Conservation (phyloP, 2,113 vertebrate species). For the Pelecanoides urinatrix region DNA sequence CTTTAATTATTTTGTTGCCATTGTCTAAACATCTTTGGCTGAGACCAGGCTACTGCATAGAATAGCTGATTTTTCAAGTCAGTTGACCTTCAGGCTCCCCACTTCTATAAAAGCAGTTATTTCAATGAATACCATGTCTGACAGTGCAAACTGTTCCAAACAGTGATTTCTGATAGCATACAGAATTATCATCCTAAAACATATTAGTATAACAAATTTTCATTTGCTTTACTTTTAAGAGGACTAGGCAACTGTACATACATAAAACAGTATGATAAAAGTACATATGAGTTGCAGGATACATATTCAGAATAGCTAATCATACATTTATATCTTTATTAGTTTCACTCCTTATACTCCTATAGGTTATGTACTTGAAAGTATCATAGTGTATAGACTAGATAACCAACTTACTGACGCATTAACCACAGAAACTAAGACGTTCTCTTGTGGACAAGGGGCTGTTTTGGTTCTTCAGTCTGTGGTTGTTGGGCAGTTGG, state of each 20-base stretch:
- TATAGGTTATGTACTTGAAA: slow-evolving; percentile 26
- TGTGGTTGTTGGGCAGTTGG: not conserved
- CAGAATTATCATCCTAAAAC: not conserved
- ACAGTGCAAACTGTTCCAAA: not conserved
- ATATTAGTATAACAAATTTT: not conserved
- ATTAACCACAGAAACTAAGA: not conserved
- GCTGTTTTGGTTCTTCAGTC: not conserved
- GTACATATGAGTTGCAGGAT: not conserved
- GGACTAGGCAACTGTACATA: slow-evolving; percentile 7
- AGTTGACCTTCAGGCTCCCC: not conserved
- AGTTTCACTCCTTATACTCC: slow-evolving; percentile 10
- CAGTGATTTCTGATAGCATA: not conserved
- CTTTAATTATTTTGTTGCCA: not conserved
- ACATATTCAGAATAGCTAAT: slow-evolving; percentile 55
- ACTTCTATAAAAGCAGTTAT: not conserved
- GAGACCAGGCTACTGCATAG: not conserved
- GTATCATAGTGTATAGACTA: not conserved
- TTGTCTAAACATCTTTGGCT: not conserved
- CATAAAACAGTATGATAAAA: not conserved
- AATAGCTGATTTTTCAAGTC: not conserved
- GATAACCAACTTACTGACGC: not conserved
- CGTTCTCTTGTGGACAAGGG: not conserved
- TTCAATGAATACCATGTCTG: not conserved
- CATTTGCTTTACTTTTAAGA: slow-evolving; percentile 2
- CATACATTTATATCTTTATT: slow-evolving; percentile 40